These are phyloP conservation scores for Ophion costatus DNA, from an alignment of 2,888 invertebrate genomes.

Conservation along the genomic window DNA sequence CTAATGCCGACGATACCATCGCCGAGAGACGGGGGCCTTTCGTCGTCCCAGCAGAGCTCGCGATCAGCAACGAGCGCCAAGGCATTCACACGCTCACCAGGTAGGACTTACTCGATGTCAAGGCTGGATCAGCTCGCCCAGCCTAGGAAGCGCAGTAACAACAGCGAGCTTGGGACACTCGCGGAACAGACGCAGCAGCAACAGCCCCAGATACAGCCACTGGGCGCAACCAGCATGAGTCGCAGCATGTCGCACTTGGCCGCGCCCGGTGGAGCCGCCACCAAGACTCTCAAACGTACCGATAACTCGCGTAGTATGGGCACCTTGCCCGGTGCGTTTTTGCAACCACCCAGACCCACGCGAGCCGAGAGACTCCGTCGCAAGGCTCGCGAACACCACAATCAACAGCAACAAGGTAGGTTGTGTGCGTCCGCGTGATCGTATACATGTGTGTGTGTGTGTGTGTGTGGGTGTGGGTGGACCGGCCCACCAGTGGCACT, in stretches of 20 bases:
- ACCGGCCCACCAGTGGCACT: constrained; percentile 70
- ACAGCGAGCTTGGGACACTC: constrained; percentile 72
- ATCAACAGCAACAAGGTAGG: constrained; percentile 80
- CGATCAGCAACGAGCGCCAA: constrained; percentile 74
- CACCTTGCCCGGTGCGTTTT: constrained; percentile 80
- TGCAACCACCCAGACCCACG: constrained; percentile 78
- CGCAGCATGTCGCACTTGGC: constrained; percentile 90
- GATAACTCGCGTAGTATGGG: constrained; percentile 83
- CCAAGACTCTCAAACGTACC: constrained; percentile 80
- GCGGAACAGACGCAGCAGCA: constrained; percentile 75
- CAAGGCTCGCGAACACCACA: constrained; percentile 81
- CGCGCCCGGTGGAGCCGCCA: constrained; percentile 77
- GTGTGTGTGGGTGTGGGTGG: neutral
- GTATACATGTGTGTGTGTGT: neutral
- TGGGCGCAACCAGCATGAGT: constrained; percentile 85
- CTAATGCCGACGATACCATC: constrained; percentile 95
- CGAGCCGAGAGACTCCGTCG: constrained; percentile 81
- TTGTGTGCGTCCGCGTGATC: constrained; percentile 62
- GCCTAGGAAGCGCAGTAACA: constrained; percentile 86
- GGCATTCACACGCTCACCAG: constrained; percentile 86
- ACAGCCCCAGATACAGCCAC: constrained; percentile 44
- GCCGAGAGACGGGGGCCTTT: constrained; percentile 85
- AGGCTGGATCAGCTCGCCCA: constrained; percentile 94
- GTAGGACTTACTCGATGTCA: constrained; percentile 97
- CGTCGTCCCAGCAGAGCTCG: constrained; percentile 76